A percentile compares a stretch with the other conserved stretches of the same genome.
Evolutionary conservation across 1,140 invertebrate species (phyloP).

Genomic region (Asbolus verrucosus): DNA sequence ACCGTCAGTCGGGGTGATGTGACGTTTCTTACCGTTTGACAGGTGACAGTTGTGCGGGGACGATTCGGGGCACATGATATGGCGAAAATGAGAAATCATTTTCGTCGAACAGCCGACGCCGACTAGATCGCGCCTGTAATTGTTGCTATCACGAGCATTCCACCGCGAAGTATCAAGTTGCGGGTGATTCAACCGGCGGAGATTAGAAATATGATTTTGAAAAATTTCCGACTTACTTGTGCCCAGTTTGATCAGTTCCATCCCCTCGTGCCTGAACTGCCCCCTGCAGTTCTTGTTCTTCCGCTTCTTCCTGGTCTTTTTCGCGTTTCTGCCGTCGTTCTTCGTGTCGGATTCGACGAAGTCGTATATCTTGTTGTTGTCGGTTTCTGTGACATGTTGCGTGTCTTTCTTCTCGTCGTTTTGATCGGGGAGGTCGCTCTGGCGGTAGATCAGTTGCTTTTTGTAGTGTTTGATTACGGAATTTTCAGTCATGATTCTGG

Average conservation of each 20-base stretch:
- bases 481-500: slow-evolving; percentile 9
- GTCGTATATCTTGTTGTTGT: neutral
- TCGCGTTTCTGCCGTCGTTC: neutral
- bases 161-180: no score
- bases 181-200: no score
- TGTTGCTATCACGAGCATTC: no score
- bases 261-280: slow-evolving; percentile 49
- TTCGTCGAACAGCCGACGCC: no score
- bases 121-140: no score
- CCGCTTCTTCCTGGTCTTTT: slow-evolving; percentile 38
- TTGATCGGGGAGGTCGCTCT: neutral
- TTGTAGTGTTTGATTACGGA: slow-evolving; percentile 23
- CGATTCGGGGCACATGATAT: no score
- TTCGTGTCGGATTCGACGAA: neutral
- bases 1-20: no score
- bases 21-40: no score
- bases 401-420: neutral
- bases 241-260: slow-evolving; percentile 48
- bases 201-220: no score
- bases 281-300: slow-evolving; percentile 51
- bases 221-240: slow-evolving; percentile 52
- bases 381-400: neutral
- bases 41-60: no score
- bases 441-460: slow-evolving; percentile 13
- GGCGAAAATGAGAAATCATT: no score